Conservation (phyloP, 2,113 vertebrate species). For the Chionodraco myersi region DNA sequence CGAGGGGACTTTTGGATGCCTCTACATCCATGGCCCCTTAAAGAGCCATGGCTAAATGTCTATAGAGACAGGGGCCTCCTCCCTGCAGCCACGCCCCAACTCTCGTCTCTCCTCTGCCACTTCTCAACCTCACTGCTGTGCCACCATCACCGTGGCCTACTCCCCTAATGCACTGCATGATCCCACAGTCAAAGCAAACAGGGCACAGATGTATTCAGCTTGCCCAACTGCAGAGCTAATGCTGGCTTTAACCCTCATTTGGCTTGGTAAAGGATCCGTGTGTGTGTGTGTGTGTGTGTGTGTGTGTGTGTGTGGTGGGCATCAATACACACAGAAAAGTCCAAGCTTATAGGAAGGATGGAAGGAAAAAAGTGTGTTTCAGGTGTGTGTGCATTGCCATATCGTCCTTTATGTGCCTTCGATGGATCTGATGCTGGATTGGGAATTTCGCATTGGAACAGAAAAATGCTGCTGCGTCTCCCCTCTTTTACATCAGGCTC, state of each 20-base stretch:
- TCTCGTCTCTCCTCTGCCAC: slow-evolving; percentile 13
- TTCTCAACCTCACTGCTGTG: slow-evolving; percentile 29
- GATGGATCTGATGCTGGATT: slow-evolving; percentile 5
- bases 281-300: slow-evolving; percentile 14
- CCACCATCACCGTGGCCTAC: slow-evolving; percentile 27
- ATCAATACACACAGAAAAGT: slow-evolving; percentile 2
- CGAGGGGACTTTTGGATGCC: slow-evolving; percentile 51
- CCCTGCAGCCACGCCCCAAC: slow-evolving; percentile 29
- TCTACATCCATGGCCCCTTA: slow-evolving; percentile 51
- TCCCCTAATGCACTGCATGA: slow-evolving; percentile 36
- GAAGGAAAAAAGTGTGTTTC: slow-evolving; percentile 10
- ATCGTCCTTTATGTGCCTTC: slow-evolving; percentile 8
- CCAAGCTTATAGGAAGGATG: background rate
- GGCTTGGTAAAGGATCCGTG: slow-evolving; percentile 25
- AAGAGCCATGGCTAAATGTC: slow-evolving; percentile 62
- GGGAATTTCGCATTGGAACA: slow-evolving; percentile 32
- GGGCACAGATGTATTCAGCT: slow-evolving; percentile 14
- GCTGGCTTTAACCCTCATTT: slow-evolving; percentile 60
- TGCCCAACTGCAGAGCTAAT: slow-evolving; percentile 39
- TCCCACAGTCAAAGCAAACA: slow-evolving; percentile 30
- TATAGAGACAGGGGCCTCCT: slow-evolving; percentile 42
- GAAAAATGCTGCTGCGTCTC: slow-evolving; percentile 18
- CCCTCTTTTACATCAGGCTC: slow-evolving; percentile 65
- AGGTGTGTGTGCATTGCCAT: slow-evolving; percentile 29
- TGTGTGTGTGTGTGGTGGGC: slow-evolving; percentile 1